Evolutionary conservation across 53 echinoderm and acorn worm genomes (phyloP), one percentile per base, ranked within the genome.

Genomic region (Patiria pectinifera): DNA sequence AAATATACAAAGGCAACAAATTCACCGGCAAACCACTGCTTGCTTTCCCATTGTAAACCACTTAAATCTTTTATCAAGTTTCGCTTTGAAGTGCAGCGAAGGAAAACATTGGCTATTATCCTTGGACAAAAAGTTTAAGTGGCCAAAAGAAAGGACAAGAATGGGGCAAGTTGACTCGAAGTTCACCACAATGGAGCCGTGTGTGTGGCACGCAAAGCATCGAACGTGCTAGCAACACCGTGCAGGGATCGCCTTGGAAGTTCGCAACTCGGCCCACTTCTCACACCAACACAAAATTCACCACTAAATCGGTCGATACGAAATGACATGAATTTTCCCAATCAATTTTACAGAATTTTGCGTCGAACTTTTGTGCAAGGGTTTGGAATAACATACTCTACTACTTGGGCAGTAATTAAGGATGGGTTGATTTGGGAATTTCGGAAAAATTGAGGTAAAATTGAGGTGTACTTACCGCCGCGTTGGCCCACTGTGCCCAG

Each of bases 391-490:
- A 66, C 15, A 66, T 18, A 66, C 19, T 15, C 13, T 53, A 66
- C 10, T 3, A 66, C 66, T 66, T 53, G 53, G 0, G 71, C 19
- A 12, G 16, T 69, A 69, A 74, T 74, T 63, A 16, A 8, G 21
- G 15, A 62, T 43, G 69, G 45, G 43, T 35, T 45, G 35, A 18
- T n/a, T 69, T 16, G 22, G 63, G 23, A 88, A 53, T 53, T 53
- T 8, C 2, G 53, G 53, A 53, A 53, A 53, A 53, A 35, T 35
- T 77, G 69, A 76, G 77, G 83, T 11, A 86, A 58, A 76, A 87
- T 82, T 19, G 0, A 61, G 78, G 11, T 59, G 16, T 1, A 96
- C 96, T 96, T 84, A 96, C 96, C 96, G 96, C 96, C 48, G 95
- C 96, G 60, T 92, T 81, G 8, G 91, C 86, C 89, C 89, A 96